Percentiles rank a stretch among this genome's conserved stretches.
These are phyloP conservation scores for Rhyacichthys aspro DNA, from an alignment of 2,797 vertebrate genomes.

Conservation along the genomic window DNA sequence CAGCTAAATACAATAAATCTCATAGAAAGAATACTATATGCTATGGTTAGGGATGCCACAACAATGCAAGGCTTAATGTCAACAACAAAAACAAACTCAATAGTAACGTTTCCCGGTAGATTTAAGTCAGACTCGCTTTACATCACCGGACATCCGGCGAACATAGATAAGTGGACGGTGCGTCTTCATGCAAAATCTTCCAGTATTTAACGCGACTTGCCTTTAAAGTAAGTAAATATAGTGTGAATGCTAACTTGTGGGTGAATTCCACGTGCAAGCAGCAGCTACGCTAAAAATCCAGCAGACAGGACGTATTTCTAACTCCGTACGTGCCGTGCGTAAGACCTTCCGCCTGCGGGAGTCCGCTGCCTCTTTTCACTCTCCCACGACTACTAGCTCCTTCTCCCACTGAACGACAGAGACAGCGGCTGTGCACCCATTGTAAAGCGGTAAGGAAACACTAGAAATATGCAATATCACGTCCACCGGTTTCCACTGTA, in stretches of 20 bases:
- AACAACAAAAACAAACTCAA: background rate
- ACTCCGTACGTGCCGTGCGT: slow-evolving; percentile 42
- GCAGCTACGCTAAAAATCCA: background rate
- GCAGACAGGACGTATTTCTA: slow-evolving; percentile 36
- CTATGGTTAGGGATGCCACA: background rate
- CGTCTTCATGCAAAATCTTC: background rate
- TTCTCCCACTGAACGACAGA: slow-evolving; percentile 34
- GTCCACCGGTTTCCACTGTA: background rate
- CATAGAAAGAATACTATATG: background rate
- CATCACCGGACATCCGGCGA: slow-evolving; percentile 10
- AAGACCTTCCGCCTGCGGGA: slow-evolving; percentile 25
- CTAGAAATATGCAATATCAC: slow-evolving; percentile 18
- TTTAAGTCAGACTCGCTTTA: slow-evolving; percentile 42
- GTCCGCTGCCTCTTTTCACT: slow-evolving; percentile 34
- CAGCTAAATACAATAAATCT: background rate
- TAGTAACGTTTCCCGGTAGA: slow-evolving; percentile 44
- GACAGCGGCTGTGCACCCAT: slow-evolving; percentile 54
- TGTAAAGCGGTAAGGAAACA: slow-evolving; percentile 66
- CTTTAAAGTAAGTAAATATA: background rate
- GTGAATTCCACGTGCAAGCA: background rate
- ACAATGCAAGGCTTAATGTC: background rate
- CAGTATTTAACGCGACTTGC: background rate
- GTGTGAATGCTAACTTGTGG: background rate
- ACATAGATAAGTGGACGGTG: accelerated
- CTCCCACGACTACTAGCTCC: slow-evolving; percentile 46